phyloP scores from a whole-genome alignment of 2,888 invertebrate species.

The Buathra laborator region DNA sequence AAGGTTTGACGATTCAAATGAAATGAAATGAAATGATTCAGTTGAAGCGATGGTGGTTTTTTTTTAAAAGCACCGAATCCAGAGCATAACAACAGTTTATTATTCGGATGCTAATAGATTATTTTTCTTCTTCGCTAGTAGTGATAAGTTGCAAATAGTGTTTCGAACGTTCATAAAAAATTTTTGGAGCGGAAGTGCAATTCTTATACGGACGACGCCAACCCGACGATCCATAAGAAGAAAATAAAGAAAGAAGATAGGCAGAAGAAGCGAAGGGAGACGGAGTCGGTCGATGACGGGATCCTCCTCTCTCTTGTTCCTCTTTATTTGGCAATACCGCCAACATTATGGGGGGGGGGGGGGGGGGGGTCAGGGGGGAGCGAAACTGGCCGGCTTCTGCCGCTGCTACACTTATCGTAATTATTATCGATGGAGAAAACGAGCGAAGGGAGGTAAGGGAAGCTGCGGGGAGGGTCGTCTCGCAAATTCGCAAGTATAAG shows the following conservation, averaged over 20 bases:
- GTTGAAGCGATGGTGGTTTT: too few species aligned
- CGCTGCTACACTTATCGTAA: conserved; percentile 67
- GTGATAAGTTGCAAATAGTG: too few species aligned
- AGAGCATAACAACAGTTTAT: too few species aligned
- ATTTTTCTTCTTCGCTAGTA: too few species aligned
- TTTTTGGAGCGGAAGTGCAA: background rate
- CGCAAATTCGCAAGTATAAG: conserved; percentile 52
- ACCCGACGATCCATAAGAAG: conserved; percentile 15
- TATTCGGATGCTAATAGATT: too few species aligned
- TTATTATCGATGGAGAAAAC: conserved; percentile 64
- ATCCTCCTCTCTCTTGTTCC: conserved; percentile 44
- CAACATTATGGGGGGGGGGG: conserved; percentile 48
- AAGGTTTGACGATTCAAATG: too few species aligned
- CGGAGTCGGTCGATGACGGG: conserved; percentile 11
- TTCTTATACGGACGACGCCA: conserved; percentile 29
- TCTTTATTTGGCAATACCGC: conserved; percentile 68
- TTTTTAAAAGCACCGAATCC: too few species aligned
- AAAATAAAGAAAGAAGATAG: conserved; percentile 8
- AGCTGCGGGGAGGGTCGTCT: conserved; percentile 33
- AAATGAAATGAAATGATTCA: too few species aligned
- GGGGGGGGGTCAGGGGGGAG: background rate
- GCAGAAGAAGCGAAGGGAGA: conserved; percentile 9
- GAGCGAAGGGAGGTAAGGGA: conserved; percentile 4
- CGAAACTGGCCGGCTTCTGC: conserved; percentile 58
- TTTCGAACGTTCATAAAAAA: background rate